Percentiles rank a stretch among this genome's conserved stretches.
Conservation (phyloP, 2,113 vertebrate genomes). For the Chaenocephalus aceratus region DNA sequence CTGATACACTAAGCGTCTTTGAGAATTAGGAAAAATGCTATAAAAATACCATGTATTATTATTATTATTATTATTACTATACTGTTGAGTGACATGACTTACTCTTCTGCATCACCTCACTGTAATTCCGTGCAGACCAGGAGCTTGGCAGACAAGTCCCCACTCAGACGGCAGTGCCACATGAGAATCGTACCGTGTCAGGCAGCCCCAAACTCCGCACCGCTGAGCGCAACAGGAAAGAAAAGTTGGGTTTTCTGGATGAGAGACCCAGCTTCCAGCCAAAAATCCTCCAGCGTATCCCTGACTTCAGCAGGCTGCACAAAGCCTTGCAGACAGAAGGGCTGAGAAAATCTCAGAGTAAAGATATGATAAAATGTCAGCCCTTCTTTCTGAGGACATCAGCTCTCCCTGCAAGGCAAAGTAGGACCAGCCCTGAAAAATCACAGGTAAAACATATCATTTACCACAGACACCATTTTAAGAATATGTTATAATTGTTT, state of each 20-base stretch:
- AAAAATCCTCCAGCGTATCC: constrained; percentile 86
- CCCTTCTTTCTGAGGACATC: constrained; percentile 92
- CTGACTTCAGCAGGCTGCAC: constrained; percentile 90
- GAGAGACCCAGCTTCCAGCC: constrained; percentile 89
- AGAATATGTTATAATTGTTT: not conserved
- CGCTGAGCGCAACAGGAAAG: constrained; percentile 83
- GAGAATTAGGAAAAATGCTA: too few relatives aligned
- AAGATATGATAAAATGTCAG: constrained; percentile 86
- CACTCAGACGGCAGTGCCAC: constrained; percentile 73
- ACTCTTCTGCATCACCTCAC: not conserved
- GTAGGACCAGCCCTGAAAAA: constrained; percentile 53
- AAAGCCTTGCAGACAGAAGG: constrained; percentile 87
- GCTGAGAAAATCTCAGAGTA: constrained; percentile 77
- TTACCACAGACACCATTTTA: not conserved
- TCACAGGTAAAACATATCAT: constrained; percentile 61
- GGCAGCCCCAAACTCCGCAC: constrained; percentile 71
- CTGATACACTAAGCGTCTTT: not conserved
- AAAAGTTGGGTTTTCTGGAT: constrained; percentile 88
- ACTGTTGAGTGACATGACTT: not conserved
- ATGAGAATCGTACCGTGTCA: constrained; percentile 53
- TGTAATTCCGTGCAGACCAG: constrained; percentile 79
- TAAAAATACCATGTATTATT: too few relatives aligned
- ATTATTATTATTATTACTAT: too few relatives aligned
- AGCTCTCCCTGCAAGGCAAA: constrained; percentile 73
- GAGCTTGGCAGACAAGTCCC: constrained; percentile 86